phyloP scores from a whole-genome alignment of 2,888 invertebrate species.

The Ophioninae sp. region DNA sequence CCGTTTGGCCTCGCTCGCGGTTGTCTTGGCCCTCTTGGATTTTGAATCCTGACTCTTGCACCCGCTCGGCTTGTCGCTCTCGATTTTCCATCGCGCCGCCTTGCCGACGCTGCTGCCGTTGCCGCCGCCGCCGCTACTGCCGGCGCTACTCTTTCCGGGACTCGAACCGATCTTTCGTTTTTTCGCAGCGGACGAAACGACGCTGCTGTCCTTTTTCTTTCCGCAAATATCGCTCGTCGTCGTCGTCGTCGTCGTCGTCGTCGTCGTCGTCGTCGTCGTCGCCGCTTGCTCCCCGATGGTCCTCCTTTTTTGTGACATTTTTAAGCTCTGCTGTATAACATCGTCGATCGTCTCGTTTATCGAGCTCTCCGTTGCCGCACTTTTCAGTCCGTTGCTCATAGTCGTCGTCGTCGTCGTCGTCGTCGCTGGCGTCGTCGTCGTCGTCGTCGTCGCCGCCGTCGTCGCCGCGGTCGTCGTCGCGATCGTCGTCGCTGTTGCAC shows the following conservation, averaged over 20 bases:
- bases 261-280: no score
- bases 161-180: not conserved
- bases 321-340: conserved; percentile 77
- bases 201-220: conserved; percentile 62
- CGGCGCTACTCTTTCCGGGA: not conserved
- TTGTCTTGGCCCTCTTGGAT: conserved; percentile 65
- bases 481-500: no score
- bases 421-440: conserved; percentile 68
- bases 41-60: conserved; percentile 66
- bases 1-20: conserved; percentile 10
- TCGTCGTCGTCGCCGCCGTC: no score
- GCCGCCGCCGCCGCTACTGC: no score
- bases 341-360: conserved; percentile 79
- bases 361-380: conserved; percentile 73
- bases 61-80: conserved; percentile 63
- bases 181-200: not conserved
- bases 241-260: no score
- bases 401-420: conserved; percentile 62
- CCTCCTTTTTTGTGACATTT: conserved; percentile 76
- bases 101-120: conserved; percentile 64
- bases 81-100: conserved; percentile 59
- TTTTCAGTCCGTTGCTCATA: conserved; percentile 63
- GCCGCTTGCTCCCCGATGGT: conserved; percentile 62
- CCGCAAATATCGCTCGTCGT: conserved; percentile 64
- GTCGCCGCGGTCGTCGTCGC: no score